Evolutionary conservation across 2,113 vertebrate genomes (phyloP).

Genomic region (Rhegmatorhina hoffmannsi): DNA sequence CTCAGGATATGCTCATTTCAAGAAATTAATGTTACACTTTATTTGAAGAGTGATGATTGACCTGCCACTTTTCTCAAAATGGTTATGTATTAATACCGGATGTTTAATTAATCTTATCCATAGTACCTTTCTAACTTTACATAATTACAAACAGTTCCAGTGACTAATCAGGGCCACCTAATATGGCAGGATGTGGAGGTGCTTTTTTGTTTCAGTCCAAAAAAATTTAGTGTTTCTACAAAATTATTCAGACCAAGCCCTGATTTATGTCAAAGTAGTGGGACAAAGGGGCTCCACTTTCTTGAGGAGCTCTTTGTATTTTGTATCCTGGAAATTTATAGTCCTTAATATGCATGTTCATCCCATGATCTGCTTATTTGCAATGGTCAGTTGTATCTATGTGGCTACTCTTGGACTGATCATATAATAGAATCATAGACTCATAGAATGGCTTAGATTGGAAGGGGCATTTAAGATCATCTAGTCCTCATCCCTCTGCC

Average conservation of each 20-base stretch:
- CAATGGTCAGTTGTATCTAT: not conserved
- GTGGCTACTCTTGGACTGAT: not conserved
- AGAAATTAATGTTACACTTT: not conserved
- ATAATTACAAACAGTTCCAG: not conserved
- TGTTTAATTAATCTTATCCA: not conserved
- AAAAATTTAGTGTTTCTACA: not conserved
- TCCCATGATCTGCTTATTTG: not conserved
- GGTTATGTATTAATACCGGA: not conserved
- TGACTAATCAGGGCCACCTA: not conserved
- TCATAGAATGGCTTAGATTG: too few relatives aligned
- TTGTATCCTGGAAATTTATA: not conserved
- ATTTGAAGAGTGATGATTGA: not conserved
- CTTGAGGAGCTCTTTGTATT: not conserved
- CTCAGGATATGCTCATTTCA: not conserved
- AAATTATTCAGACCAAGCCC: not conserved
- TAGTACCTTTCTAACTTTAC: not conserved
- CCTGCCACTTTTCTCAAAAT: not conserved
- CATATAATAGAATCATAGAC: too few relatives aligned
- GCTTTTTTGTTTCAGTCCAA: not conserved
- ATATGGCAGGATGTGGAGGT: not conserved
- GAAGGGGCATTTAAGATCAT: too few relatives aligned
- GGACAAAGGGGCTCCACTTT: not conserved
- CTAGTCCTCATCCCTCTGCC: too few relatives aligned
- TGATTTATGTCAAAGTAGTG: not conserved
- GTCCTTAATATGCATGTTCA: not conserved